These are phyloP conservation scores for Chrysaora quinquecirrha DNA, from an alignment of 30 jellyfish, hydroid and myxozoan genomes.

Conservation along the genomic window DNA sequence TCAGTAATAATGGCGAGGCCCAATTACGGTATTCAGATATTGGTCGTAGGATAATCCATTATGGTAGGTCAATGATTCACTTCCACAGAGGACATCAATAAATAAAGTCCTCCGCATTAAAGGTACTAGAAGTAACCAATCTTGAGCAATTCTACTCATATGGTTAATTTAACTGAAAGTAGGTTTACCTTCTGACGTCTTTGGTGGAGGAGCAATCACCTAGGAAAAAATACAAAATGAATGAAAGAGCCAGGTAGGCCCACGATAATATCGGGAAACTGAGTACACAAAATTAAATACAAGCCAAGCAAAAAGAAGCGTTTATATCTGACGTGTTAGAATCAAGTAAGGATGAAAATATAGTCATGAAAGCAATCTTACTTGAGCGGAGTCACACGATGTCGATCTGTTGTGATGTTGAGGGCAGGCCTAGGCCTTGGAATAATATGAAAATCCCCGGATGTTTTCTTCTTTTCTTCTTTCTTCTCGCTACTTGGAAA, in stretches of 20 bases:
- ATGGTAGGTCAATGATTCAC: too few species aligned
- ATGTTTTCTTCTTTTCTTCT: constrained; percentile 48
- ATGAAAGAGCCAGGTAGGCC: not conserved
- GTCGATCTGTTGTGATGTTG: constrained; percentile 70
- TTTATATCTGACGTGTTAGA: not conserved
- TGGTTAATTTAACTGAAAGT: too few species aligned
- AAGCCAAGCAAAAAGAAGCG: not conserved
- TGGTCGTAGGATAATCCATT: too few species aligned
- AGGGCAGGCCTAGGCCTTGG: constrained; percentile 71
- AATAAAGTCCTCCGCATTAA: too few species aligned
- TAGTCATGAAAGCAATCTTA: too few species aligned
- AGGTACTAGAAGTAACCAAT: too few species aligned
- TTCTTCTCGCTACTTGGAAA: constrained; percentile 46
- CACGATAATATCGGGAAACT: not conserved
- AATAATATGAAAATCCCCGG: constrained; percentile 49
- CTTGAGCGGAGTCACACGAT: constrained; percentile 70
- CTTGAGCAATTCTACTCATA: too few species aligned
- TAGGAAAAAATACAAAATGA: not conserved
- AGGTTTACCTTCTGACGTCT: constrained; percentile 62
- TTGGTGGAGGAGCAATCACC: constrained; percentile 75
- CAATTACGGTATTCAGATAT: too few species aligned
- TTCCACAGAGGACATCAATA: too few species aligned
- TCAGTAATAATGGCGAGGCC: too few species aligned
- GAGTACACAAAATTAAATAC: not conserved
- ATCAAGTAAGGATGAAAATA: too few species aligned